phyloP scores from a whole-genome alignment of 2,113 vertebrate genomes.

The Sphaerodactylus townsendi region DNA sequence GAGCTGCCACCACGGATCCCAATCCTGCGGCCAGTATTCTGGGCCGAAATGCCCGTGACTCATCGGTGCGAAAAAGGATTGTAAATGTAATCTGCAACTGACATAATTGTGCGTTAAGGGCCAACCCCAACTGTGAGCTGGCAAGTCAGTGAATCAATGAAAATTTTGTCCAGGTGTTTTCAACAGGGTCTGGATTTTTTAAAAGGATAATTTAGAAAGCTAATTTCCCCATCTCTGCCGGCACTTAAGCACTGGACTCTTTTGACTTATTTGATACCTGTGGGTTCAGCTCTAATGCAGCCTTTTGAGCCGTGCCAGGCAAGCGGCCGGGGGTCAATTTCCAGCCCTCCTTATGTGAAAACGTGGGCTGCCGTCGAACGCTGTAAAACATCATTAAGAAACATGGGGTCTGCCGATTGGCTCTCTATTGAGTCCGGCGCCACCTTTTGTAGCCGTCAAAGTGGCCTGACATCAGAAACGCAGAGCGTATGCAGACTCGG shows the following conservation, averaged over 20 bases:
- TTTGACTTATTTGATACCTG: constrained; percentile 24
- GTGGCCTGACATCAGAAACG: constrained; percentile 51
- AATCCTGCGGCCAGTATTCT: neutral
- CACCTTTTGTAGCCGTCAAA: constrained; percentile 42
- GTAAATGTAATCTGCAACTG: neutral
- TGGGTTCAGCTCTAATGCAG: neutral
- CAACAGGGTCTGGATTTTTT: constrained; percentile 3
- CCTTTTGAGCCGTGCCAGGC: neutral
- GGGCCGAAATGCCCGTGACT: constrained; percentile 20
- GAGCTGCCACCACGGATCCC: neutral
- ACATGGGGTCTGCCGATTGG: constrained; percentile 27
- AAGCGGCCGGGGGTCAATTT: neutral
- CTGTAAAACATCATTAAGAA: constrained; percentile 54
- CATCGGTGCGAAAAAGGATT: neutral
- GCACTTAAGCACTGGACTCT: neutral
- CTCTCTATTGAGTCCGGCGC: constrained; percentile 28
- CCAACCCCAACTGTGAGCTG: neutral
- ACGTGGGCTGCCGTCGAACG: constrained; percentile 23
- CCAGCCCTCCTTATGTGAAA: constrained; percentile 9
- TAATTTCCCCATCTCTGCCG: neutral
- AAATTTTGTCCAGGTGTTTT: neutral
- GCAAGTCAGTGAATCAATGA: neutral
- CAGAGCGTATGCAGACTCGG: constrained; percentile 23
- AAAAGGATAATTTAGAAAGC: neutral
- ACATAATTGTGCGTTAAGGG: neutral